These are phyloP conservation scores for Limnephilus rhombicus DNA, from an alignment of 2,888 invertebrate species.

Conservation along the genomic window DNA sequence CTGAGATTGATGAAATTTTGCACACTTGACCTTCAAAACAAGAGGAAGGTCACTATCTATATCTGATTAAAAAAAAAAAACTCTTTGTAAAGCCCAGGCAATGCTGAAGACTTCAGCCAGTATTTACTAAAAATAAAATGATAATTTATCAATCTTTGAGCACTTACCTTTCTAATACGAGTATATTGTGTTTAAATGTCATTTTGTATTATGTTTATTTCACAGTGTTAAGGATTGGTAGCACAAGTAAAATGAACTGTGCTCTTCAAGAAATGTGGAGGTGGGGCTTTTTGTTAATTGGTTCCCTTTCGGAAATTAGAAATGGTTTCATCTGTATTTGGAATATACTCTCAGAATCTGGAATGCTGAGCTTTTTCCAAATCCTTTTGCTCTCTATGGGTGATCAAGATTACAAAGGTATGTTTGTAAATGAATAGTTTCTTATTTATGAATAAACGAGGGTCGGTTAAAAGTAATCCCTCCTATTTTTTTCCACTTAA, in stretches of 20 bases:
- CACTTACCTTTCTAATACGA: not conserved
- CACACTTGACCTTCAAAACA: too few relatives aligned
- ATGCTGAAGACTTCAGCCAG: too few relatives aligned
- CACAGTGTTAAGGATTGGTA: not conserved
- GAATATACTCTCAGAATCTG: constrained; percentile 53
- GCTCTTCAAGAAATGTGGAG: constrained; percentile 70
- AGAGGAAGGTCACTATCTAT: too few relatives aligned
- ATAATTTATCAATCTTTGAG: not conserved
- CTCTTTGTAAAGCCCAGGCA: too few relatives aligned
- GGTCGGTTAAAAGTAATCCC: too few relatives aligned
- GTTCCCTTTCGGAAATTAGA: constrained; percentile 55
- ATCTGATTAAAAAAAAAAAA: too few relatives aligned
- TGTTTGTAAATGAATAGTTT: not conserved
- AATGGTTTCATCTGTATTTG: constrained; percentile 59
- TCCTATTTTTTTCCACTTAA: too few relatives aligned
- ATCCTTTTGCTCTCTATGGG: constrained; percentile 48
- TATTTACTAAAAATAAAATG: not conserved
- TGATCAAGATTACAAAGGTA: constrained; percentile 61
- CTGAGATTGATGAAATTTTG: too few relatives aligned
- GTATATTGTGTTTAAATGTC: not conserved
- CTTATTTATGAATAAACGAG: not conserved
- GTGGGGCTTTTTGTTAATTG: constrained; percentile 60
- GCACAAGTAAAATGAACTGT: not conserved
- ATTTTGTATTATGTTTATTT: not conserved
- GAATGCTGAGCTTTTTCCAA: constrained; percentile 55